Conservation (phyloP, 2,888 invertebrate species). For the Nasonia oneida region DNA sequence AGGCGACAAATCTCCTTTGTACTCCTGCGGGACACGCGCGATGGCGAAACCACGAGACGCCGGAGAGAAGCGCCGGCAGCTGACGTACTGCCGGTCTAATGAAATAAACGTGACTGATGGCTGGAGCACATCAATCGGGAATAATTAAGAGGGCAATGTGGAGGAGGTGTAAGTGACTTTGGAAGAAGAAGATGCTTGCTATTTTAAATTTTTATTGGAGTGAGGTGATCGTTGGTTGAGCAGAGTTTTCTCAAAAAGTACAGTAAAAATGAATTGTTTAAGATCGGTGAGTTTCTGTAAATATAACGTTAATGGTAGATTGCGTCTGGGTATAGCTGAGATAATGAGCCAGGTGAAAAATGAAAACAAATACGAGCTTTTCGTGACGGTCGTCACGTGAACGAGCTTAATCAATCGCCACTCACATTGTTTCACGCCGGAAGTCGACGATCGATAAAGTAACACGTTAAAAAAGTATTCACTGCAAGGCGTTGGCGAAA, state of each 20-base stretch:
- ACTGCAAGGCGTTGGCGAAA: neutral
- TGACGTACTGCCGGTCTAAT: conserved; percentile 21
- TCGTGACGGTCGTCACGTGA: conserved; percentile 38
- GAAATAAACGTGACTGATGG: conserved; percentile 46
- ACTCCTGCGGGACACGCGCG: conserved; percentile 21
- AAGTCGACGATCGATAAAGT: conserved; percentile 36
- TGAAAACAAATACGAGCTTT: conserved; percentile 46
- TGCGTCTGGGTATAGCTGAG: neutral
- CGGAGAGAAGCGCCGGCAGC: neutral
- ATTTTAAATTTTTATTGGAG: neutral
- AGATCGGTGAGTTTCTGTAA: neutral
- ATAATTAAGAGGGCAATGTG: conserved; percentile 20
- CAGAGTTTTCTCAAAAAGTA: neutral
- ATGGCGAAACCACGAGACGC: neutral
- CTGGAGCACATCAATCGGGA: conserved; percentile 1
- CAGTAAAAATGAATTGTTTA: neutral
- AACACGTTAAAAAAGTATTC: neutral
- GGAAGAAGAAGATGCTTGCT: neutral
- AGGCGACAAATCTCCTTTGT: conserved; percentile 44
- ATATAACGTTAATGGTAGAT: neutral
- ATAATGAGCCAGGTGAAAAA: conserved; percentile 40
- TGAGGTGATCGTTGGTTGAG: too few species aligned
- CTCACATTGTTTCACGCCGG: neutral
- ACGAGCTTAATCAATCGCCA: conserved; percentile 41
- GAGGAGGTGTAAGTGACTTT: neutral